Evolutionary conservation across 2,888 invertebrate genomes (phyloP), one percentile per base, ranked within the genome.

Genomic region (Lasioglossum figueresi): DNA sequence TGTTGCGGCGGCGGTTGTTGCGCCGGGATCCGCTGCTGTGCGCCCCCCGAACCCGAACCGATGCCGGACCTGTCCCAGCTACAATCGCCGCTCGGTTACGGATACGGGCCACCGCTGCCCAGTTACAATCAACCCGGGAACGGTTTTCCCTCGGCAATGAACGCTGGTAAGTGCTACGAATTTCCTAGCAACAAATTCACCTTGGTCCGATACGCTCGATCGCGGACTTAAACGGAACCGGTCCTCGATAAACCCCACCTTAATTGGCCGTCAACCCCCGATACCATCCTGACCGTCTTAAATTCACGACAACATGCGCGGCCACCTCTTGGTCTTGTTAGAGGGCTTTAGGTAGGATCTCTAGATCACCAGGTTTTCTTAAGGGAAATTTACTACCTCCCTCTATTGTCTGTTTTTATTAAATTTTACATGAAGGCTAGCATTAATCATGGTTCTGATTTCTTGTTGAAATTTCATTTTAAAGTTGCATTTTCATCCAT

Each of bases 1-100:
- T 91, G 91, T 79, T 91, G 91, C 84, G 84, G 84, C n/a, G 91
- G 88, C 3, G 88, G 88, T n/a, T 91, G 91, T 75, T 91, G 91
- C 82, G 73, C 68, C 34, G 68, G 16, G 27, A 16, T 43, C 27
- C 31, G 59, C 43, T 87, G 87, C 76, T 85, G 86, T 27, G 6
- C 68, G 31, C 5, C 72, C 3, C 56, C 63, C 6, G 63, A 37
- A 56, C 56, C 63, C 6, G 63, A 37, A 56, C 59, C 76, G 12
- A 34, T 56, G 1, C 27, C 0, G 12, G 40, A n/a, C 14, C 31
- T 6, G 27, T 10, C 68, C 19, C 0, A 14, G 27, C 59, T 74
- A 72, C 83, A 56, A 59, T 76, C 70, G 14, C 4, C 48, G 8
- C 14, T n/a, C 10, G 31, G 23, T n/a, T 70, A 70, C n/a, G 76